Evolutionary conservation across 1,140 invertebrate genomes (phyloP), one percentile per base, ranked within the genome.

Genomic region (Panagrolaimus sp.): DNA sequence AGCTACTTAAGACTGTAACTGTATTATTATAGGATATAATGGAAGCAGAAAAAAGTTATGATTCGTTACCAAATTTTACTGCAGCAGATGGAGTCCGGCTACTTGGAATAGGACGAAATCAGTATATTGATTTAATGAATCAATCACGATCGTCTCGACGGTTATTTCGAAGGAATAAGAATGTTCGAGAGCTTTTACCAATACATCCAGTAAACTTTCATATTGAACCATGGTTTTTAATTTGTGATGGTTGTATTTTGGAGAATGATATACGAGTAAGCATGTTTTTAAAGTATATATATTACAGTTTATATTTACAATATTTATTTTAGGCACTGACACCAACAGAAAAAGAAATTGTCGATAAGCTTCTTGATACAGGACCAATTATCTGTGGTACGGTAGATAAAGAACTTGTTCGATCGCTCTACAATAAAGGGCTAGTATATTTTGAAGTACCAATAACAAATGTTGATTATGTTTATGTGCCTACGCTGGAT

Each of bases 51-150:
- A 93, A 92, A 83, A 23, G 16, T 80, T 96, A 96, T 85, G 93
- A 96, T 84, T 93, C 92, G 0, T 87, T 97, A 75, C 93, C 93
- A 16, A 97, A 97, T 85, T 97, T 97, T 82, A 96, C 93, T 45
- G 93, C 93, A 43, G 92, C 92, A 31, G 93, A 96, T 86, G 91
- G 90, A 86, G 85, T 96, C 14, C 85, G 93, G 47, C 85, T 96
- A 1, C 83, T 96, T 25, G 93, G 92, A n/a, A 93, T 97, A 77
- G 93, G 93, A 25, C 87, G 93, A 25, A 97, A 97, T 84, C 92
- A 97, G 84, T 97, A 96, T 83, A 90, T 97, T 75, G 92, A 96
- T 71, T 82, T 96, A 65, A 93, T 97, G 87, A 94, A 94, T 83
- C 89, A 92, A 76, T 88, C 90, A 79, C 82, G 91, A 79, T 88